Conservation (phyloP, 35 echinoderm and acorn worm genomes). For the Heliocidaris erythrogramma region DNA sequence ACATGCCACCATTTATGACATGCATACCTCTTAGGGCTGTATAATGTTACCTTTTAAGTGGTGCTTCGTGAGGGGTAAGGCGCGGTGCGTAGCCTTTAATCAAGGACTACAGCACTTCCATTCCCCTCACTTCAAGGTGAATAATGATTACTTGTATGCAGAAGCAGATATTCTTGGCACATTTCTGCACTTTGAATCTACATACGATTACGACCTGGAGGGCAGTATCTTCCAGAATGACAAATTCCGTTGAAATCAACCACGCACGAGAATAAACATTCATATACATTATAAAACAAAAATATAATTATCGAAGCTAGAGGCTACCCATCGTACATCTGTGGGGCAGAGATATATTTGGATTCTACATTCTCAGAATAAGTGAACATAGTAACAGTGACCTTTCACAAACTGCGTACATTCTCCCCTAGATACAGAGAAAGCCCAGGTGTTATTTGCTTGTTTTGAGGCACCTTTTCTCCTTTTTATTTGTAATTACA, state of each 20-base stretch:
- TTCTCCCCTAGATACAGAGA: not conserved
- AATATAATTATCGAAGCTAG: no score
- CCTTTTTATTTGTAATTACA: not conserved
- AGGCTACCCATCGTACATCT: not conserved
- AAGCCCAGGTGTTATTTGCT: not conserved
- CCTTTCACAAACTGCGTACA: not conserved
- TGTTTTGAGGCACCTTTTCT: not conserved
- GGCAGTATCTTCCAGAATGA: not conserved
- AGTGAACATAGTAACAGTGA: not conserved
- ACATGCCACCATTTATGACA: constrained; percentile 2
- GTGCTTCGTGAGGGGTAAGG: not conserved
- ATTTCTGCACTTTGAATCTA: no score
- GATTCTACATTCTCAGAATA: not conserved
- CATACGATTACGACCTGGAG: not conserved
- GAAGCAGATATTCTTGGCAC: not conserved
- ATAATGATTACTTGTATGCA: not conserved
- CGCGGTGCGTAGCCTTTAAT: not conserved
- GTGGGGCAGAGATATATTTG: not conserved
- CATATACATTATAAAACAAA: no score
- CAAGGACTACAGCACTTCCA: not conserved
- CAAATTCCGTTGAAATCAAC: not conserved
- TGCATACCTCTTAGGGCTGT: not conserved
- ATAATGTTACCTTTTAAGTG: constrained; percentile 6
- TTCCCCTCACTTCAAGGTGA: not conserved
- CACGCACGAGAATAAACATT: no score